A percentile compares a stretch with the other conserved stretches of the same genome.
phyloP scores from a whole-genome alignment of 2,888 invertebrate genomes.

The Sipha maydis region DNA sequence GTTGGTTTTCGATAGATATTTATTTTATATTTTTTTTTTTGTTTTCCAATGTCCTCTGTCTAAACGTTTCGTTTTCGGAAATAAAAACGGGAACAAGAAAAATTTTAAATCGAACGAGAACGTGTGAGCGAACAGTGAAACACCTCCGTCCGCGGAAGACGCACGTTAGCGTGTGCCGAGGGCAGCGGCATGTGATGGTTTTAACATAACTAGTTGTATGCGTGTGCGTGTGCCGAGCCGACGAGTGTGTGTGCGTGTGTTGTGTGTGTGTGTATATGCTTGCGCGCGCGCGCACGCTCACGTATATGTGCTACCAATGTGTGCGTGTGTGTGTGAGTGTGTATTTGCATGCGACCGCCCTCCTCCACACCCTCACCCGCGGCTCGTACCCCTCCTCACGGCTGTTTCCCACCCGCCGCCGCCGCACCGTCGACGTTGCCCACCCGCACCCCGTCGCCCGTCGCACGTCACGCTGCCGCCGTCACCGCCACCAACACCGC shows the following conservation, averaged over 20 bases:
- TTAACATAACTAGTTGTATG: constrained; percentile 52
- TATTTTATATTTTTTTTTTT: too few relatives aligned
- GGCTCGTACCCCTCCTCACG: constrained; percentile 48
- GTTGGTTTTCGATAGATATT: too few relatives aligned
- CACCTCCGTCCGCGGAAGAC: constrained; percentile 62
- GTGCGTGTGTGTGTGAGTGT: constrained; percentile 60
- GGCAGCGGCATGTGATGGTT: constrained; percentile 61
- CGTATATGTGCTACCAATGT: constrained; percentile 18
- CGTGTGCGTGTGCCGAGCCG: constrained; percentile 45
- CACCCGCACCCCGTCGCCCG: constrained; percentile 5
- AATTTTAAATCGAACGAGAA: neutral
- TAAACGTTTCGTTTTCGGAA: neutral
- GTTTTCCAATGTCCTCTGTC: too few relatives aligned
- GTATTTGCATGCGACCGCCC: constrained; percentile 62
- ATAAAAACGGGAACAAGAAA: neutral
- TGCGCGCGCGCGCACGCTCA: constrained; percentile 50
- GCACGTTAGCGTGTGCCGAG: constrained; percentile 62
- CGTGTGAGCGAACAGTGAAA: constrained; percentile 28
- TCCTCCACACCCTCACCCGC: neutral
- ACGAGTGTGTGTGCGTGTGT: constrained; percentile 57
- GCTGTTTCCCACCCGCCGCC: neutral
- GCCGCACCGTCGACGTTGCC: neutral
- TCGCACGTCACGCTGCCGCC: constrained; percentile 41
- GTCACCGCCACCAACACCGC: neutral
- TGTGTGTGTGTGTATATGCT: constrained; percentile 22